Base-by-base conservation (phyloP, 2,113 vertebrate genomes). In the Mionectes macconnelli region DNA sequence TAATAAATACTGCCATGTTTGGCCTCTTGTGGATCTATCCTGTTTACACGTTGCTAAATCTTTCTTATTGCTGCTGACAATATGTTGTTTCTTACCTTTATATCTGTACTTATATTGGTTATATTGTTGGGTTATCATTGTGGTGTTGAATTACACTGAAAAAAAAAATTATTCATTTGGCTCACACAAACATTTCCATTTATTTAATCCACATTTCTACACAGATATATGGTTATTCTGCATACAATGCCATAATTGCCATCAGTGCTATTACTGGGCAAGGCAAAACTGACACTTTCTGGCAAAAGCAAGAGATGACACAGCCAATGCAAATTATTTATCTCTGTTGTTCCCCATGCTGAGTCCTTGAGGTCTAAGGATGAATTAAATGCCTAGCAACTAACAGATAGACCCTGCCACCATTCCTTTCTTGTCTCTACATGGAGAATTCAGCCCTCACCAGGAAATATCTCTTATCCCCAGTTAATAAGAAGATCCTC, bases 61-160 rank as follows among this genome's bases (percentile, higher is more conserved):
- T 95, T 81, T 85, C 94, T 94, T 94, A 90, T 85, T 94, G 75
- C 94, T 95, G 93, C 69, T 96, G 94, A 96, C 92, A 97, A 91
- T 95, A 85, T 91, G 76, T 90, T 96, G 60, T 75, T 96, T 91
- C 94, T 69, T 94, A 84, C 91, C 62, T 95, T 97, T 94, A 89
- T 93, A 96, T 84, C 62, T 96, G 64, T 95, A 95, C 37, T 84
- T 90, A 84, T 39, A 77, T 77, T 87, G 62, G 57, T 74, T 95
- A 92, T 87, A 87, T 78, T 91, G 75, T 72, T 40, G 60, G 33
- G 7, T 86, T 95, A 91, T 93, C 68, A 94, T 23, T 86, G 68
- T 90, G 84, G 83, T 68, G 77, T 31, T 49, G 81, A 96, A 96
- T 96, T 96, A 94, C 39, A 76, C 35, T 87, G 27, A 91, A 94